A percentile compares a stretch with the other conserved stretches of the same genome.
Conservation (phyloP, 2,888 invertebrate genomes). For the Eristalis pertinax region DNA sequence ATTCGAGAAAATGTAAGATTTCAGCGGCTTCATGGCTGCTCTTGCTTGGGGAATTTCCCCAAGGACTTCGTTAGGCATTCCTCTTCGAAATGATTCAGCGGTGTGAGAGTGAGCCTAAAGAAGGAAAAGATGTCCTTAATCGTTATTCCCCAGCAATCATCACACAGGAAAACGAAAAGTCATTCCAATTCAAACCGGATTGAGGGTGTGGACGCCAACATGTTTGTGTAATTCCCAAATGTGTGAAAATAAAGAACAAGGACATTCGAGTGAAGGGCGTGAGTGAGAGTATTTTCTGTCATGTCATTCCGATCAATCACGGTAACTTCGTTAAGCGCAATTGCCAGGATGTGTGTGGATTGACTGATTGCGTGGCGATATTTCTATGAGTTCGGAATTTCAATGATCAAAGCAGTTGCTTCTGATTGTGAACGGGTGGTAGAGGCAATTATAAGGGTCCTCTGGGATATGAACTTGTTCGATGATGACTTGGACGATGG, state of each 20-base stretch:
- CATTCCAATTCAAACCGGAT: constrained; percentile 25
- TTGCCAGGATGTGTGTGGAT: constrained; percentile 16
- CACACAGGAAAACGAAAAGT: constrained; percentile 55
- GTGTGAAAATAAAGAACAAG: not conserved
- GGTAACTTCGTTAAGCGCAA: constrained; percentile 32
- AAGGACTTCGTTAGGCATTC: not conserved
- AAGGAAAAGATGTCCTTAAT: constrained; percentile 17
- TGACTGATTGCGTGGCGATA: constrained; percentile 28
- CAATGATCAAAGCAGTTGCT: constrained; percentile 11
- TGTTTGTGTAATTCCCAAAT: not conserved
- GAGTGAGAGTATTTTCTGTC: constrained; percentile 3
- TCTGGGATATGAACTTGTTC: not conserved
- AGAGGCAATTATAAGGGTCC: not conserved
- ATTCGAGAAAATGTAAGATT: not conserved
- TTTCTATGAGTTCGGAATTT: constrained; percentile 32
- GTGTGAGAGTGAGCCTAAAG: not conserved
- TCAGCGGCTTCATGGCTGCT: not conserved
- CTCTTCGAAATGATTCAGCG: not conserved
- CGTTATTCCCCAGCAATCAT: constrained; percentile 44
- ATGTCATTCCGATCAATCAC: constrained; percentile 63
- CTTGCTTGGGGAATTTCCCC: not conserved
- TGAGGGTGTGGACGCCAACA: not conserved
- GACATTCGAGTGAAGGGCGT: too few species aligned
- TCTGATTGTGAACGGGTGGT: not conserved
- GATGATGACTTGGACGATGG: not conserved